A percentile compares a stretch with the other conserved stretches of the same genome.
Conservation (phyloP, 2,113 vertebrate species). For the Arvicanthis niloticus region DNA sequence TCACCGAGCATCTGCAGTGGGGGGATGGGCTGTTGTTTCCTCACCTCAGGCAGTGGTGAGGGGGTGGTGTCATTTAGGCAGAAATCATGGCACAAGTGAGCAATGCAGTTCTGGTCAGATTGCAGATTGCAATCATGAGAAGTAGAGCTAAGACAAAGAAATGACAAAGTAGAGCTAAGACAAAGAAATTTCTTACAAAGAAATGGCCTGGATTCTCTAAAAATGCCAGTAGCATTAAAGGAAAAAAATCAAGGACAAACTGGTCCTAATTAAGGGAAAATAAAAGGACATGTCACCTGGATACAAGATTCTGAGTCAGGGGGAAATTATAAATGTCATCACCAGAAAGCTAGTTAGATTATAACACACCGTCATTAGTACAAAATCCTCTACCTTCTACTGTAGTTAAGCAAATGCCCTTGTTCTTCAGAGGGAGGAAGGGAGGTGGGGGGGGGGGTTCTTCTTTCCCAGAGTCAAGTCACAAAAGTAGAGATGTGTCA, state of each 20-base stretch:
- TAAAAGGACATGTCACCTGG: background rate
- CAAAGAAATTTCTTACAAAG: background rate
- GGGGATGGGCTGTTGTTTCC: background rate
- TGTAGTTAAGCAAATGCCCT: background rate
- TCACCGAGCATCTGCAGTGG: background rate
- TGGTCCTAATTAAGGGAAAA: background rate
- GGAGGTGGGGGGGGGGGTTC: too few relatives aligned
- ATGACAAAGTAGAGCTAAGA: background rate
- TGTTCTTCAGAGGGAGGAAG: too few relatives aligned
- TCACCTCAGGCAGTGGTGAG: background rate
- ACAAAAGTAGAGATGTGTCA: background rate
- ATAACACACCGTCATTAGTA: background rate
- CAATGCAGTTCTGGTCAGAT: background rate
- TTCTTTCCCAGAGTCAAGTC: background rate
- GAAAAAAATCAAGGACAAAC: background rate
- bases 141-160: background rate
- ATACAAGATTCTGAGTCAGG: background rate
- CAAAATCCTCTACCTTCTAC: background rate
- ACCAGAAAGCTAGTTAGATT: background rate
- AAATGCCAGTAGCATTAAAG: background rate
- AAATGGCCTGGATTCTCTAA: background rate
- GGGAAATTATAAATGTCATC: background rate
- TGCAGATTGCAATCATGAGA: background rate
- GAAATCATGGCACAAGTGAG: background rate
- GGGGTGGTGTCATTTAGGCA: background rate